A percentile compares a stretch with the other conserved stretches of the same genome.
These are phyloP conservation scores for Prosopocoilus inquinatus DNA, from an alignment of 2,888 invertebrate genomes.

Conservation along the genomic window DNA sequence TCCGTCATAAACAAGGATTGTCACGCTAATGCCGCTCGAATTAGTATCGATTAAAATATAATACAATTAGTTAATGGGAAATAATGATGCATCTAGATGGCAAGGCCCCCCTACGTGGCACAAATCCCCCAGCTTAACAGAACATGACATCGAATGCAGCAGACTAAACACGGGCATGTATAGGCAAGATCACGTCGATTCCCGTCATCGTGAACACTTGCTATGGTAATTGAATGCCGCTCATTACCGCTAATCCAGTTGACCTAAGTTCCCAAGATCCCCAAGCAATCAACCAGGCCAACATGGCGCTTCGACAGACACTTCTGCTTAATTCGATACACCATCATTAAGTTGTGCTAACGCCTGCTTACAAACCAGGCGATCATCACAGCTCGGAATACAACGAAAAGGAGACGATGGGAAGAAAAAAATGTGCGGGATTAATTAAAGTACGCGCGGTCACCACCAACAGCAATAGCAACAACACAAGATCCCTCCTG, in stretches of 20 bases:
- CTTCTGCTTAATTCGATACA: conserved; percentile 11
- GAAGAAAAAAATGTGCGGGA: too few species aligned
- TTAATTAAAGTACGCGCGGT: neutral
- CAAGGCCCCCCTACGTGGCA: conserved; percentile 12
- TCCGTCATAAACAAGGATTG: conserved; percentile 6
- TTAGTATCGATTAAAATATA: conserved; percentile 14
- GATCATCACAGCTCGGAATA: too few species aligned
- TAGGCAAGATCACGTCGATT: conserved; percentile 28
- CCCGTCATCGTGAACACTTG: conserved; percentile 31
- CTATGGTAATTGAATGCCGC: conserved; percentile 36
- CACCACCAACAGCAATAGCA: neutral
- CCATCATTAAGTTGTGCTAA: neutral
- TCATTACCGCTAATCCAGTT: conserved; percentile 36
- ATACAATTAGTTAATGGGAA: conserved; percentile 19
- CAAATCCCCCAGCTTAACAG: conserved; percentile 20
- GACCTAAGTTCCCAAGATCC: conserved; percentile 33
- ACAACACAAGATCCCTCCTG: conserved; percentile 12
- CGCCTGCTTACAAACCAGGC: neutral
- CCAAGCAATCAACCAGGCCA: conserved; percentile 32
- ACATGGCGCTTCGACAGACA: conserved; percentile 26
- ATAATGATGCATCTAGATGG: neutral
- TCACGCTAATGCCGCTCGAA: conserved; percentile 7
- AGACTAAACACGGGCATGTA: conserved; percentile 20
- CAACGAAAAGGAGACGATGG: neutral
- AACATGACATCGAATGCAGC: conserved; percentile 25